Evolutionary conservation across 1,140 invertebrate species (phyloP), one percentile per base, ranked within the genome.

Genomic region (Pseudobourletiella spinata): DNA sequence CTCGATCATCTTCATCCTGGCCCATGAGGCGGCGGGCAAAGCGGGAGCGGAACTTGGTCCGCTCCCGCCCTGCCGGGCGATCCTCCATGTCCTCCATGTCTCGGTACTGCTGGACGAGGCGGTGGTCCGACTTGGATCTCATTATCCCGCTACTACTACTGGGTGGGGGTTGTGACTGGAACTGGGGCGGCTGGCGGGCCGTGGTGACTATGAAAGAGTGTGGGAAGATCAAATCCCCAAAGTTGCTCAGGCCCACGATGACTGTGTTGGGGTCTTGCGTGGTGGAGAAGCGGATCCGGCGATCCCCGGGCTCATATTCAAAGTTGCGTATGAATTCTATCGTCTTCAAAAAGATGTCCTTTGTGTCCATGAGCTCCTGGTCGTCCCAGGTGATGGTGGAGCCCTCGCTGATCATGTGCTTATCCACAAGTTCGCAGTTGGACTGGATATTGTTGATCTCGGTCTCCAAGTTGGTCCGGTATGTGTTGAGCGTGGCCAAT

Each of bases 351-450:
- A 95, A 95, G 59, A 95, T 90, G 75, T 95, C 91, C 78, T 95
- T 95, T 46, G 90, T 88, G 72, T 63, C 65, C 65, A 95, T 88
- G 29, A 93, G 79, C 73, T 93, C 89, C 57, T 84, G 83, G 72
- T 95, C 87, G 69, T 91, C 87, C 88, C 88, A 91, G 61, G 60
- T 56, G 1, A 88, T 83, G 18, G 87, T 84, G 0, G 46, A 2
- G 15, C 69, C 71, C 66, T 87, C 87, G 70, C 90, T 85, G 72
- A 86, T 86, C 82, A 94, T 87, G 77, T 92, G 85, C 76, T 91
- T 91, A 77, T 98, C 94, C n/a, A 90, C 91, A 63, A 96, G 80
- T 75, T 98, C 93, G 79, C 92, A 95, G 76, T 97, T 97, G 72
- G 89, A 91, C 70, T 86, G 82, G 61, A 97, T 93, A 76, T 95